Conservation (phyloP, 2,797 vertebrate species). For the Thripadectes ignobilis region DNA sequence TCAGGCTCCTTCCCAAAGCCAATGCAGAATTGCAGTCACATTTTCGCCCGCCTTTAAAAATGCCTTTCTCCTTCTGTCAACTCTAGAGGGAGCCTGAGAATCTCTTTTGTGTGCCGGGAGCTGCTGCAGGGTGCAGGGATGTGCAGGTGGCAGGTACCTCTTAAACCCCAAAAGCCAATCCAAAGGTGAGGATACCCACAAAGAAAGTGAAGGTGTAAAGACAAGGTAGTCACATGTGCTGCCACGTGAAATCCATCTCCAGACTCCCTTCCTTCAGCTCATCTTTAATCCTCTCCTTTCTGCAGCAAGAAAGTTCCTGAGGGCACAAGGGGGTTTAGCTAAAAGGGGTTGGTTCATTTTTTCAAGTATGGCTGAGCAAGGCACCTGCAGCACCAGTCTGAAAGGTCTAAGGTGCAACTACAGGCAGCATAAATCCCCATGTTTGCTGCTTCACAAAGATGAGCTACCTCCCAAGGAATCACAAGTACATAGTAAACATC, state of each 20-base stretch:
- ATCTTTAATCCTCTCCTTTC: neutral
- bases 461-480: neutral
- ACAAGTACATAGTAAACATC: neutral
- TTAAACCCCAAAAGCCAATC: neutral
- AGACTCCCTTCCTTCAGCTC: neutral
- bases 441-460: neutral
- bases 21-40: neutral
- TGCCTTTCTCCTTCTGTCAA: neutral
- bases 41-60: neutral
- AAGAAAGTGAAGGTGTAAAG: neutral
- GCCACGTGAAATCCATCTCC: neutral
- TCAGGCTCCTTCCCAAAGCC: neutral
- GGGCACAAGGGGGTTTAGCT: rapidly evolving
- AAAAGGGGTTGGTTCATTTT: neutral
- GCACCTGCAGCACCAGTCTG: rapidly evolving
- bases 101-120: neutral
- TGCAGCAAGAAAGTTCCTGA: neutral
- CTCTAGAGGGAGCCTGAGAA: slow-evolving; percentile 55
- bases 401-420: neutral
- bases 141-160: neutral
- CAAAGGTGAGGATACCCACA: neutral
- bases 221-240: neutral
- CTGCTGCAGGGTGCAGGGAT: neutral
- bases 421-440: neutral
- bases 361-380: rapidly evolving